Conservation (phyloP, 2,797 vertebrate genomes). For the Florisuga fusca region DNA sequence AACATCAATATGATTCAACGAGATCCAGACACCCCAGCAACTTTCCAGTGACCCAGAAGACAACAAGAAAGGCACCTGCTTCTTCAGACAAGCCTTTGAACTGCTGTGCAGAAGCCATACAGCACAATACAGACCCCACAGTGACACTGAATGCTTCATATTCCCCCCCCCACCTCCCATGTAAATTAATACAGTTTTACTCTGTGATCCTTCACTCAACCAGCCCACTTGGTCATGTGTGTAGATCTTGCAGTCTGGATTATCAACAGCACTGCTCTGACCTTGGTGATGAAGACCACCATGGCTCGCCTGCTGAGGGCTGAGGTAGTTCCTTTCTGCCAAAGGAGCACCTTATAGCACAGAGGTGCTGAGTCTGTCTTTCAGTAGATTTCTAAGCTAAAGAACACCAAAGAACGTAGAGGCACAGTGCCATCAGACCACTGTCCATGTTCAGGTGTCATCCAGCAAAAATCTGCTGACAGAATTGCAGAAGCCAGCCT, state of each 20-base stretch:
- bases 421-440: not conserved
- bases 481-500: not conserved
- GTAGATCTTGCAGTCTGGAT: not conserved
- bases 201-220: not conserved
- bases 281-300: not conserved
- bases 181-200: not conserved
- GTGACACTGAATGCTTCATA: not conserved
- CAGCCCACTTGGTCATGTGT: not conserved
- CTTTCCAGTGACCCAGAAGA: not conserved
- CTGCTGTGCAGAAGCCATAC: not conserved
- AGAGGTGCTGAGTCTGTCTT: not conserved
- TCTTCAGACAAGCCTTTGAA: not conserved
- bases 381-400: not conserved
- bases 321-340: not conserved
- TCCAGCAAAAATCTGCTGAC: not conserved
- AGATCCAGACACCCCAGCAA: not conserved
- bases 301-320: not conserved
- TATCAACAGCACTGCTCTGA: not conserved
- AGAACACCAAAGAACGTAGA: not conserved
- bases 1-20: not conserved
- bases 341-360: not conserved
- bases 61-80: not conserved
- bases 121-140: not conserved
- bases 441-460: fast-evolving
- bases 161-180: not conserved